phyloP scores from a whole-genome alignment of 2,888 invertebrate genomes.

The Idaea aversata region DNA sequence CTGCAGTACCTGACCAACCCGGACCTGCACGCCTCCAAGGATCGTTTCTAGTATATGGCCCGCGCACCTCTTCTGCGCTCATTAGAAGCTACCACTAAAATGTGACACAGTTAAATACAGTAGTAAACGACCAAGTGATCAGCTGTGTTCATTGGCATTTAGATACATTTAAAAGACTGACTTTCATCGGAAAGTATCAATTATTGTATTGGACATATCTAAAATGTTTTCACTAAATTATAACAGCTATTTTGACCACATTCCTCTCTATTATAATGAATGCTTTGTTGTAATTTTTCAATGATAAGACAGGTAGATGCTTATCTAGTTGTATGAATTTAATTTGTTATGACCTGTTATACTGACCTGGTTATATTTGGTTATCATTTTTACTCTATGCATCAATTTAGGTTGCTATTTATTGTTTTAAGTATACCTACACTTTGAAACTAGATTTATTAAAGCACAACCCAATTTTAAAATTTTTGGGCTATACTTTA shows the following conservation, averaged over 20 bases:
- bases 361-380: not conserved
- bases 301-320: not conserved
- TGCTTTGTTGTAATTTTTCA: not conserved
- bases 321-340: not conserved
- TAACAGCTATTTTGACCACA: conserved; percentile 18
- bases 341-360: conserved; percentile 2
- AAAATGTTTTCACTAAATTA: conserved; percentile 25
- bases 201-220: conserved; percentile 44
- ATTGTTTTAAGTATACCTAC: not conserved
- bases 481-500: not conserved
- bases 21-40: conserved; percentile 87
- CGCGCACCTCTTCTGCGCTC: conserved; percentile 76
- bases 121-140: conserved; percentile 21
- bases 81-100: conserved; percentile 72
- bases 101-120: conserved; percentile 63
- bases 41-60: conserved; percentile 91
- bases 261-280: conserved; percentile 10
- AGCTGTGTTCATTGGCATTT: conserved; percentile 49
- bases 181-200: conserved; percentile 42
- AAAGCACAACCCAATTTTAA: not conserved
- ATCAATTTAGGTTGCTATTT: not conserved
- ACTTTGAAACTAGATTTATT: not conserved
- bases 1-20: conserved; percentile 91
- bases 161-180: conserved; percentile 52
- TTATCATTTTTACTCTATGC: not conserved